Percentiles rank a stretch among this genome's conserved stretches.
Evolutionary conservation across 30 jellyfish, hydroid and myxozoan species (phyloP).

Genomic region (Aurelia sp.): DNA sequence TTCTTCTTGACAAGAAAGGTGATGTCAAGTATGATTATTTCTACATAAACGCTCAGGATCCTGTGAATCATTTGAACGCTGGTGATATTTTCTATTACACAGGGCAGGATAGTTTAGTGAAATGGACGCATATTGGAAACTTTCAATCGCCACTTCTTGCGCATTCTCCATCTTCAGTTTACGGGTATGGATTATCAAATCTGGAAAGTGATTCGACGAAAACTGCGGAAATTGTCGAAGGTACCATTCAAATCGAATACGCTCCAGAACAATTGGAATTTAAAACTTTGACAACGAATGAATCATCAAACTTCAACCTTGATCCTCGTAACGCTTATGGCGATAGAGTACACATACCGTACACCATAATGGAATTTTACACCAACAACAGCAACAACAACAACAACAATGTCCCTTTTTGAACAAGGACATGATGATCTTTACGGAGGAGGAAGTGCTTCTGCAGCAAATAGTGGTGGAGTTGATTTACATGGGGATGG

Average conservation of each 20-base stretch:
- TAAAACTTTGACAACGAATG: not conserved
- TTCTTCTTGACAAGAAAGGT: not conserved
- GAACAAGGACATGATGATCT: too few species aligned
- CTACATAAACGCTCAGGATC: not conserved
- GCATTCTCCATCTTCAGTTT: not conserved
- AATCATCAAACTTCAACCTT: not conserved
- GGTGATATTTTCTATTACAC: not conserved
- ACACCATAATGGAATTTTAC: too few species aligned
- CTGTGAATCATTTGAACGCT: not conserved
- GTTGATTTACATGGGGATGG: too few species aligned
- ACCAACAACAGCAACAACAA: too few species aligned
- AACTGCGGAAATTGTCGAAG: not conserved
- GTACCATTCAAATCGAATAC: not conserved
- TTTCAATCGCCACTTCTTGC: not conserved
- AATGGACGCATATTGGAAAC: not conserved
- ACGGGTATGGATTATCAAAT: not conserved
- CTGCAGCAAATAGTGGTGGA: too few species aligned
- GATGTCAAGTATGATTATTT: not conserved
- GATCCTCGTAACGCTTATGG: not conserved
- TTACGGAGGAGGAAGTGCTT: too few species aligned
- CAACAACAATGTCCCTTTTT: too few species aligned
- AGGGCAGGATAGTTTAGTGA: not conserved
- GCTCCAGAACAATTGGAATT: not conserved
- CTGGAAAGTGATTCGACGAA: not conserved
- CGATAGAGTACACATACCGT: not conserved